These are phyloP conservation scores for Leguminivora glycinivorella DNA, from an alignment of 1,140 invertebrate species.

Conservation along the genomic window DNA sequence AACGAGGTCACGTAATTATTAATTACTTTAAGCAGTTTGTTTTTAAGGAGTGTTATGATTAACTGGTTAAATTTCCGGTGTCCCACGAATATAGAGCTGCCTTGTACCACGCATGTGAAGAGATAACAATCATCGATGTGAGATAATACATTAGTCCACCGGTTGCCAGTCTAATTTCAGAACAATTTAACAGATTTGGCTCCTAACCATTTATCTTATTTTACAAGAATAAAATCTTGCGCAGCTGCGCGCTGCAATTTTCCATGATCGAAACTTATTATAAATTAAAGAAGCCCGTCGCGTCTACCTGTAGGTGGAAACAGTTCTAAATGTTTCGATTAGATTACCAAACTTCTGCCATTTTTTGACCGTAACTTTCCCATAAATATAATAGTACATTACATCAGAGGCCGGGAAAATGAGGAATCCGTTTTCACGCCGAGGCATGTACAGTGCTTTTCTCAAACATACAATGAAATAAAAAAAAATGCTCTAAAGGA, in stretches of 20 bases:
- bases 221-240: not conserved
- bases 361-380: not conserved
- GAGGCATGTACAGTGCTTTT: too few species aligned
- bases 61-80: constrained; percentile 24
- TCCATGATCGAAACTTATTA: not conserved
- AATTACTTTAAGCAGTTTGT: constrained; percentile 18
- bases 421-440: too few species aligned
- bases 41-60: constrained; percentile 24
- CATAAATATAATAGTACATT: too few species aligned
- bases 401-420: too few species aligned
- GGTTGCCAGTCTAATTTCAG: not conserved
- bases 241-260: not conserved
- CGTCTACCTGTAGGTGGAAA: not conserved
- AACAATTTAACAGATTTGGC: constrained; percentile 2
- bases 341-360: not conserved
- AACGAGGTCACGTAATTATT: constrained; percentile 25
- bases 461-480: too few species aligned
- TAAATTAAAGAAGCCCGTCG: not conserved
- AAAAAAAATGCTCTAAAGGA: too few species aligned
- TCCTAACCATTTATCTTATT: not conserved
- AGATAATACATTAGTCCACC: constrained; percentile 2
- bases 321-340: not conserved
- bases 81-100: constrained; percentile 17
- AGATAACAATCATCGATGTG: constrained; percentile 3
- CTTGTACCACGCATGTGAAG: not conserved